Evolutionary conservation across 2,888 invertebrate species (phyloP).

Genomic region (Nemurella pictetii): DNA sequence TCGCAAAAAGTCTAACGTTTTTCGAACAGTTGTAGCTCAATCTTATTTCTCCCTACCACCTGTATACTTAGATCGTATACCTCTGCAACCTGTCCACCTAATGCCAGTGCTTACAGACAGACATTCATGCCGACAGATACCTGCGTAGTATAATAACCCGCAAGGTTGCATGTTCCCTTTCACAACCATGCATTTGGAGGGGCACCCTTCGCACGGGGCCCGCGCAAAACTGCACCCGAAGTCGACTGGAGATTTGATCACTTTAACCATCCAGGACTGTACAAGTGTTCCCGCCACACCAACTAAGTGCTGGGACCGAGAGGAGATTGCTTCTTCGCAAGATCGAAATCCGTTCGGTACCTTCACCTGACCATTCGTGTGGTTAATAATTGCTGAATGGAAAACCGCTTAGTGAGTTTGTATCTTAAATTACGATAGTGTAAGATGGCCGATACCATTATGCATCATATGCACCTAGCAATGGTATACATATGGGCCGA

Average conservation of each 20-base stretch:
- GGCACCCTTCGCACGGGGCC: background rate
- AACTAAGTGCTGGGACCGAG: background rate
- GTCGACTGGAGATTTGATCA: background rate
- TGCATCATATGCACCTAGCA: slow-evolving; percentile 5
- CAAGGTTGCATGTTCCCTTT: slow-evolving; percentile 23
- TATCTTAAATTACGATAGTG: background rate
- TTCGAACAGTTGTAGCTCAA: background rate
- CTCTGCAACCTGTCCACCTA: slow-evolving; percentile 19
- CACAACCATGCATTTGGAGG: slow-evolving; percentile 6
- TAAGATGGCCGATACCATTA: background rate
- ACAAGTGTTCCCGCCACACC: background rate
- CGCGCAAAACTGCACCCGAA: background rate
- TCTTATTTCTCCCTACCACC: slow-evolving; percentile 22
- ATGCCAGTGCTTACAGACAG: background rate
- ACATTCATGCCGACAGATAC: background rate
- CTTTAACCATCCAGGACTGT: too few species aligned
- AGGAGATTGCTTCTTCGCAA: background rate
- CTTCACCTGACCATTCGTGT: background rate
- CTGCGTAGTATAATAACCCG: background rate
- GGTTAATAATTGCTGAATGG: background rate
- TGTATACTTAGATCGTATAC: slow-evolving; percentile 3
- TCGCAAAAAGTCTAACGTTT: background rate
- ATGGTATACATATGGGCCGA: background rate
- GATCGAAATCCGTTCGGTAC: background rate
- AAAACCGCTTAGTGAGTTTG: background rate